A percentile compares a stretch with the other conserved stretches of the same genome.
phyloP scores from a whole-genome alignment of 2,113 vertebrate genomes.

The Scatophagus argus region DNA sequence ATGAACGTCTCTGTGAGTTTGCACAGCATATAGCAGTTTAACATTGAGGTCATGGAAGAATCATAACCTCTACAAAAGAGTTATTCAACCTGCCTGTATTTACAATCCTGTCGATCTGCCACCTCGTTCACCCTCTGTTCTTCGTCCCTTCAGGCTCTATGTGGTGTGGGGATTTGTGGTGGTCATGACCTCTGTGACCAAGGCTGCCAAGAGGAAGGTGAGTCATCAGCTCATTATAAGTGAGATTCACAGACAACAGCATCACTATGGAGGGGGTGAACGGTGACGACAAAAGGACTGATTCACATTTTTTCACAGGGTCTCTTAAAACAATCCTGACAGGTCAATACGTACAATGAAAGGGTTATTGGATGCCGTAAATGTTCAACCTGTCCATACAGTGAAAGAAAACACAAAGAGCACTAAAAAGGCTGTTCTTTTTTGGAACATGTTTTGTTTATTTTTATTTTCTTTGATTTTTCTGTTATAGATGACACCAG shows the following conservation, averaged over 20 bases:
- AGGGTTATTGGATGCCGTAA: not conserved
- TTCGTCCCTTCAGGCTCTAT: slow-evolving; percentile 66
- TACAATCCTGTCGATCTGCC: slow-evolving; percentile 18
- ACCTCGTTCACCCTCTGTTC: slow-evolving; percentile 29
- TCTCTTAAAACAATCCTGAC: not conserved
- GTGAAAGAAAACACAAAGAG: not conserved
- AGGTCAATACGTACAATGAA: not conserved
- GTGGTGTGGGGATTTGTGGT: slow-evolving; percentile 78
- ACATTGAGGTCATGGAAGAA: slow-evolving; percentile 58
- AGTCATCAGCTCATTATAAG: slow-evolving; percentile 65
- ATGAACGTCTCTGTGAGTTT: slow-evolving; percentile 43
- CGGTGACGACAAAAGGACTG: slow-evolving; percentile 16
- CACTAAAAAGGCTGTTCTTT: not conserved
- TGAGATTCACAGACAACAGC: slow-evolving; percentile 31
- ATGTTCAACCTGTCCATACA: not conserved
- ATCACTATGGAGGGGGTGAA: slow-evolving; percentile 19
- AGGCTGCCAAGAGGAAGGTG: slow-evolving; percentile 78
- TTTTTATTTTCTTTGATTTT: too few species aligned
- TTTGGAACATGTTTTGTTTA: too few species aligned
- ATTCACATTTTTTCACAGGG: not conserved
- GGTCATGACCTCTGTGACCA: slow-evolving; percentile 73
- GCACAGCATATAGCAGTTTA: slow-evolving; percentile 10
- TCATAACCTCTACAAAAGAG: slow-evolving; percentile 35
- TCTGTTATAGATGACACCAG: not conserved
- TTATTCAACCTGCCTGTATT: slow-evolving; percentile 47